These are phyloP conservation scores for Strigamia maritima DNA, from an alignment of 2,888 invertebrate species.

Conservation along the genomic window DNA sequence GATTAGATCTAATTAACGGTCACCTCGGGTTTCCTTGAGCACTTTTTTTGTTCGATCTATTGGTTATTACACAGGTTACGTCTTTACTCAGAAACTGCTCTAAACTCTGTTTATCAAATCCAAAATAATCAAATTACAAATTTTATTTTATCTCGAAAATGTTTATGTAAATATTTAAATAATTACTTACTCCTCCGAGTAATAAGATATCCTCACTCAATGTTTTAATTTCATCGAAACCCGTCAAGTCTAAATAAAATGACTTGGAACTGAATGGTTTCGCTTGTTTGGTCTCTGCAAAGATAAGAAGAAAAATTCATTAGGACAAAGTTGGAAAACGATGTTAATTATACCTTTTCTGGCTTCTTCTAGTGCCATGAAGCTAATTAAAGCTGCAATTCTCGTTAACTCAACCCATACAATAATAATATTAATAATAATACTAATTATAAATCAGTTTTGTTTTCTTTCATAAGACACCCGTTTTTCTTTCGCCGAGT, in stretches of 20 bases:
- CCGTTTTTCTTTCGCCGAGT: neutral
- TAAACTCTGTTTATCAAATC: neutral
- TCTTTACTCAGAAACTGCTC: slow-evolving; percentile 36
- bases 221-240: neutral
- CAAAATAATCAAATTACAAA: neutral
- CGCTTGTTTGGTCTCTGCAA: neutral
- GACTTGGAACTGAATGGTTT: slow-evolving; percentile 29
- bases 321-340: neutral
- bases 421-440: neutral
- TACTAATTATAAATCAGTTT: no score
- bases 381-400: neutral
- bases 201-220: slow-evolving; percentile 12
- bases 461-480: no score
- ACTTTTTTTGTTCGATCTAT: neutral
- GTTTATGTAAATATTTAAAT: neutral
- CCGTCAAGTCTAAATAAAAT: slow-evolving; percentile 36
- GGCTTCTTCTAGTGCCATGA: neutral
- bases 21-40: neutral
- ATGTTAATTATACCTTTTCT: slow-evolving; percentile 4
- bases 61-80: slow-evolving; percentile 21
- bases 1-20: no score
- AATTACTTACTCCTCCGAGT: slow-evolving; percentile 31
- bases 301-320: neutral
- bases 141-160: neutral
- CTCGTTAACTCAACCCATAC: neutral